Percentiles rank a stretch among this genome's conserved stretches.
Conservation (phyloP, 2,113 vertebrate genomes). For the Raja brachyura region DNA sequence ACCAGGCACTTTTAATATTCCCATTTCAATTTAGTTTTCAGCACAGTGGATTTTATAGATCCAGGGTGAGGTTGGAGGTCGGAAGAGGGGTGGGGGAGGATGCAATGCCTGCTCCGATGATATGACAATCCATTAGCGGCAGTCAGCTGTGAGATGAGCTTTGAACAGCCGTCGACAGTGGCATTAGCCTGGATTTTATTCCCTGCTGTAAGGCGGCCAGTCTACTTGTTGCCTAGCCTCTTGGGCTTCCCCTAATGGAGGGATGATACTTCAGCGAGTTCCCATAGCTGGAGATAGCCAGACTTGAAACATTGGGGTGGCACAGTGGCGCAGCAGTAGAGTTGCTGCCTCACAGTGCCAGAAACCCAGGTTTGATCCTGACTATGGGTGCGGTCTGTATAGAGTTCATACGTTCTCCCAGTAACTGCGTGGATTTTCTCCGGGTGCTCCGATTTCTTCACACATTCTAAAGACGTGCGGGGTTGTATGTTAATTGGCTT, state of each 20-base stretch:
- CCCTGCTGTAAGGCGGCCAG: background rate
- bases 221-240: background rate
- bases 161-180: background rate
- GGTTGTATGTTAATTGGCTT: too few relatives aligned
- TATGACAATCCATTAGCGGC: conserved; percentile 15
- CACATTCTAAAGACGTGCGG: too few relatives aligned
- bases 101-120: background rate
- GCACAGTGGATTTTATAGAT: background rate
- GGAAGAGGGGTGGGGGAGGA: background rate
- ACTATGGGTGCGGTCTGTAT: too few relatives aligned
- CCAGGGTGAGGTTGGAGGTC: too few relatives aligned
- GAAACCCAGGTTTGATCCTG: too few relatives aligned
- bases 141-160: background rate
- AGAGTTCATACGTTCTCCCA: too few relatives aligned
- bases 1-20: background rate
- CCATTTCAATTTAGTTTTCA: background rate
- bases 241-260: background rate
- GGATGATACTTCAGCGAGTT: background rate
- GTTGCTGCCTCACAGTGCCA: too few relatives aligned
- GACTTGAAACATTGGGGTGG: background rate
- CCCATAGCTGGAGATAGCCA: background rate
- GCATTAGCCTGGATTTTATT: background rate
- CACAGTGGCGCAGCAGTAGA: too few relatives aligned
- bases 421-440: too few relatives aligned
- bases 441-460: too few relatives aligned